phyloP scores from a whole-genome alignment of 2,113 vertebrate genomes.

The Vanacampus margaritifer region DNA sequence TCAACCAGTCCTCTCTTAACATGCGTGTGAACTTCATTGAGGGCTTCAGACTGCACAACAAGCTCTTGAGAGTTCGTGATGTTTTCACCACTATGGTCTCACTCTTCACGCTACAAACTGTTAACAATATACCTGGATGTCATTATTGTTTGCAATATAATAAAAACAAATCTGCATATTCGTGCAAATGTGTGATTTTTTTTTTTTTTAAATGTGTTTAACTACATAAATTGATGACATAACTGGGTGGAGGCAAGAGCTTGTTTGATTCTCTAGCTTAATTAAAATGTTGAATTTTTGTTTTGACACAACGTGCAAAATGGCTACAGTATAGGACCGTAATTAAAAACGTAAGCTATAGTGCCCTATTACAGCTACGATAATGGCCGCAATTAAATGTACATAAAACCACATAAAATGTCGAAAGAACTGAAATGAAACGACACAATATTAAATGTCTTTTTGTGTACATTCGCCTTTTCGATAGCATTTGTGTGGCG shows the following conservation, averaged over 20 bases:
- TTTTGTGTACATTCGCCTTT: not conserved
- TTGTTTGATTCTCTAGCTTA: not conserved
- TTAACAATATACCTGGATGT: constrained; percentile 81
- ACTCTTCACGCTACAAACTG: constrained; percentile 75
- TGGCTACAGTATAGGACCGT: not conserved
- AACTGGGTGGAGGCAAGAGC: not conserved
- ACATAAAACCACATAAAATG: not conserved
- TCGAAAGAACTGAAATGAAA: not conserved
- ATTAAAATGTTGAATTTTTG: not conserved
- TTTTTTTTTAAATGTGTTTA: not conserved
- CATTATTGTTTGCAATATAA: constrained; percentile 80
- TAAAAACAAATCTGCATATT: constrained; percentile 60
- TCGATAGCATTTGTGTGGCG: constrained; percentile 38
- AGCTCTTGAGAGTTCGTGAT: constrained; percentile 66
- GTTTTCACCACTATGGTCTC: constrained; percentile 69
- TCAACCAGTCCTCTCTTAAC: constrained; percentile 53
- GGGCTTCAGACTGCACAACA: constrained; percentile 66
- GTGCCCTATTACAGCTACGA: too few species aligned
- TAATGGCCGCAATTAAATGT: not conserved
- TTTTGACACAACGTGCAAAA: not conserved
- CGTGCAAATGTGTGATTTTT: constrained; percentile 14
- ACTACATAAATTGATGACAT: not conserved
- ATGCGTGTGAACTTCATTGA: constrained; percentile 63
- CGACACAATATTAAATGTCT: not conserved
- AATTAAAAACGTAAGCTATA: not conserved